Percentiles rank a stretch among this genome's conserved stretches.
phyloP scores from a whole-genome alignment of 1,140 invertebrate species.

The Gryllus bimaculatus region DNA sequence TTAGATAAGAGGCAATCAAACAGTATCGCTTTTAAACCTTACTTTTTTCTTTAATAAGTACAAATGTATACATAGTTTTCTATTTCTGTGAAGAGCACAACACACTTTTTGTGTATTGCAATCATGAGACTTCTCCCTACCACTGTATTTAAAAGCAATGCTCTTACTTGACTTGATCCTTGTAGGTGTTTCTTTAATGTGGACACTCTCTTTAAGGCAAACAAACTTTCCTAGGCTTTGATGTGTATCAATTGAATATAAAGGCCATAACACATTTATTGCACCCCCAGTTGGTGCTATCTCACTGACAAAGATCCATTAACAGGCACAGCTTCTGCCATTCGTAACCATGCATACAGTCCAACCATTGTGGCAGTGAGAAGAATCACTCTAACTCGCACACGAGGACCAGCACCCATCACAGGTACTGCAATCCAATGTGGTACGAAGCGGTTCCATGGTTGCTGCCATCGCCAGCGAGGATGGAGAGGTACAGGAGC shows the following conservation, averaged over 20 bases:
- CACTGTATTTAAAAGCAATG: too few relatives aligned
- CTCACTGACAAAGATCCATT: background rate
- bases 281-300: background rate
- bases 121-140: too few relatives aligned
- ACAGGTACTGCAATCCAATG: slow-evolving; percentile 38
- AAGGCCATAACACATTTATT: background rate
- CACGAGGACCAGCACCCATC: slow-evolving; percentile 34
- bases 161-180: too few relatives aligned
- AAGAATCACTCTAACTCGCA: slow-evolving; percentile 34
- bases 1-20: too few relatives aligned
- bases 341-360: slow-evolving; percentile 35
- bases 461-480: background rate
- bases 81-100: too few relatives aligned
- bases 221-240: too few relatives aligned
- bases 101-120: too few relatives aligned
- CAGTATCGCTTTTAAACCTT: too few relatives aligned
- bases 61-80: too few relatives aligned
- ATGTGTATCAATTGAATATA: background rate
- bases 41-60: too few relatives aligned
- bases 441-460: background rate
- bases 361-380: slow-evolving; percentile 43
- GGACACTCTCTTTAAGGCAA: too few relatives aligned
- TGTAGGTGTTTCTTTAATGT: too few relatives aligned
- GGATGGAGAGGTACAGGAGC: slow-evolving; percentile 35
- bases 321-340: slow-evolving; percentile 10